Conservation (phyloP, 2,113 vertebrate genomes). For the Rutilus rutilus region DNA sequence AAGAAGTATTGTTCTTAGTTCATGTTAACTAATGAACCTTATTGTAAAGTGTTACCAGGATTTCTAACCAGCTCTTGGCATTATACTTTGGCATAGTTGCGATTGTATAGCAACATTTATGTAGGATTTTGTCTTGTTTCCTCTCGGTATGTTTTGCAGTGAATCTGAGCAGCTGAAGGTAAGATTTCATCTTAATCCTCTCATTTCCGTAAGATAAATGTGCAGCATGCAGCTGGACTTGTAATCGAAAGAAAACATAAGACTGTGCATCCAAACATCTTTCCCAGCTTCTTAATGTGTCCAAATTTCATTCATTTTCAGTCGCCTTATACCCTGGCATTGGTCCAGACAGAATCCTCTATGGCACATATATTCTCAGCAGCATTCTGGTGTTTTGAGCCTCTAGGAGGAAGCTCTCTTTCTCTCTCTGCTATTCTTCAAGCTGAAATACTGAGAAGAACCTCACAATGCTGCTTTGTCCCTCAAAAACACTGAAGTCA, state of each 20-base stretch:
- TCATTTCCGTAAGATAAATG: not conserved
- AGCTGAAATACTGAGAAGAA: constrained; percentile 68
- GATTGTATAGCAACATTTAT: not conserved
- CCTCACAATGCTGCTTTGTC: constrained; percentile 85
- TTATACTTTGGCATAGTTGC: constrained; percentile 4
- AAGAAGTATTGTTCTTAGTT: too few relatives aligned
- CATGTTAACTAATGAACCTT: too few relatives aligned
- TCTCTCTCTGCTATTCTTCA: constrained; percentile 67
- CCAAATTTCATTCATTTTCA: constrained; percentile 13
- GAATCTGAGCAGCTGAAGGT: not conserved
- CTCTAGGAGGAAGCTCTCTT: constrained; percentile 44
- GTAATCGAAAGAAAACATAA: not conserved
- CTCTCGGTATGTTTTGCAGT: not conserved
- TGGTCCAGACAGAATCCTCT: constrained; percentile 38
- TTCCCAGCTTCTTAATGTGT: not conserved
- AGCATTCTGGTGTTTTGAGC: constrained; percentile 28
- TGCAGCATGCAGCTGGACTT: not conserved
- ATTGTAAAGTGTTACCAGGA: not conserved
- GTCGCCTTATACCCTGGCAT: constrained; percentile 22
- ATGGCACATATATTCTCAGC: constrained; percentile 37
- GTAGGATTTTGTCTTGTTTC: not conserved
- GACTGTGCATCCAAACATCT: not conserved
- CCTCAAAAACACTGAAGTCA: constrained; percentile 76
- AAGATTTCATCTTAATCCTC: constrained; percentile 6
- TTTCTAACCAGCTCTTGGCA: constrained; percentile 30